Evolutionary conservation across 1,140 invertebrate species (phyloP).

Genomic region (Mercenaria mercenaria): DNA sequence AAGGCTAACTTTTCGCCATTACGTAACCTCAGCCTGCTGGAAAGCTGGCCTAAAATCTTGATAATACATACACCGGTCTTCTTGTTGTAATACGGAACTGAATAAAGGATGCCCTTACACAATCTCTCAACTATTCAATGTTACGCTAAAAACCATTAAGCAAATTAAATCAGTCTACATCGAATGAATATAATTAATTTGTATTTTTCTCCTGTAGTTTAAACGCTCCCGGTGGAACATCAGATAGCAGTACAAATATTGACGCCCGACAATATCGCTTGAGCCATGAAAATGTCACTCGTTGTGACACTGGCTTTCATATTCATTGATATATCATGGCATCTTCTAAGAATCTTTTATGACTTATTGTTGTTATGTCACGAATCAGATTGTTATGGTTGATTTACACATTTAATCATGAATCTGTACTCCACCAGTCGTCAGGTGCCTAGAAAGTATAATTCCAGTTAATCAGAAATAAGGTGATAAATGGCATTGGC

Average conservation of each 20-base stretch:
- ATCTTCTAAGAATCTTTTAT: neutral
- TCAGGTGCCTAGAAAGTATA: no score
- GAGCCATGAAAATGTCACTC: neutral
- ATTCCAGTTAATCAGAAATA: no score
- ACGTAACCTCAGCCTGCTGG: no score
- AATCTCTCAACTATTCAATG: neutral
- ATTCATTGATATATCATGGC: conserved; percentile 5
- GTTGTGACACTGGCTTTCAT: neutral
- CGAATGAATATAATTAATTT: conserved; percentile 12
- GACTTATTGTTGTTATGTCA: neutral
- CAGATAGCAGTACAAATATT: neutral
- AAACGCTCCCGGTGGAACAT: neutral
- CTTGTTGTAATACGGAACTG: no score
- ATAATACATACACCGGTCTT: no score
- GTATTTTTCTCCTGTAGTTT: conserved; percentile 8
- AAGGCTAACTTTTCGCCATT: no score
- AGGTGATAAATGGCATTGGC: no score
- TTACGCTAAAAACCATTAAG: neutral
- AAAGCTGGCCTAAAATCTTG: no score
- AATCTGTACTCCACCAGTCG: no score
- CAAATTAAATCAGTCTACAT: conserved; percentile 3
- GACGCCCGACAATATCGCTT: neutral
- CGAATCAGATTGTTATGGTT: neutral
- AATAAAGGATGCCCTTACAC: neutral
- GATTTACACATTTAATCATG: neutral